These are phyloP conservation scores for Eulemur rufifrons DNA, from an alignment of 2,113 vertebrate species.

Conservation along the genomic window DNA sequence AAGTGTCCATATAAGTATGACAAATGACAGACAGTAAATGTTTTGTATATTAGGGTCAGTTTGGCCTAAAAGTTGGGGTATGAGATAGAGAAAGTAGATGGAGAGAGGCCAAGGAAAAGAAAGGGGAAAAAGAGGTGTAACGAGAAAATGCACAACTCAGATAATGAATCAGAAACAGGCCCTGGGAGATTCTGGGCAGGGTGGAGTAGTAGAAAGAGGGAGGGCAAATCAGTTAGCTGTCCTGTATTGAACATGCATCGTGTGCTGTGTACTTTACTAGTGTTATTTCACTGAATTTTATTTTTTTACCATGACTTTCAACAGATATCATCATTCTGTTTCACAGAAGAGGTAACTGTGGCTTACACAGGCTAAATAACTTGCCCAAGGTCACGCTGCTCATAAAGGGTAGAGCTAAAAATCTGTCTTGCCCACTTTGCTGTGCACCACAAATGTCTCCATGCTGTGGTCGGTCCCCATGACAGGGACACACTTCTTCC, in stretches of 20 bases:
- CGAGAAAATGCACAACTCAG: background rate
- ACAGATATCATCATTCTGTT: background rate
- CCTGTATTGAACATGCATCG: background rate
- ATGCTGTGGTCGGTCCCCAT: background rate
- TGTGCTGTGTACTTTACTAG: background rate
- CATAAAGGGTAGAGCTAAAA: background rate
- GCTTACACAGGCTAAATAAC: background rate
- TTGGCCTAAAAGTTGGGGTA: background rate
- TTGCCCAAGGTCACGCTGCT: background rate
- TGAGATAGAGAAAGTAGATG: background rate
- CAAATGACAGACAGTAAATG: background rate
- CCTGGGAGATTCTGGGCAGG: slow-evolving; percentile 21
- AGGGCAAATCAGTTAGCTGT: background rate
- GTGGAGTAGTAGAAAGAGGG: background rate
- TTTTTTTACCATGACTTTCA: background rate
- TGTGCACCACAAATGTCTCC: background rate
- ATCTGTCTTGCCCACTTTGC: background rate
- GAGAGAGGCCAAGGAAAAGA: background rate
- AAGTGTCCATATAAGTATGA: background rate
- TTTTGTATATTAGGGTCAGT: background rate
- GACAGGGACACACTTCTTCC: background rate
- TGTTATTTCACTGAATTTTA: background rate
- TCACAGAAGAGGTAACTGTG: background rate
- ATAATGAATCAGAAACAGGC: background rate
- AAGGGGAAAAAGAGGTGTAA: background rate